Conservation (phyloP, 2,888 invertebrate genomes). For the Apodemia duryi region DNA sequence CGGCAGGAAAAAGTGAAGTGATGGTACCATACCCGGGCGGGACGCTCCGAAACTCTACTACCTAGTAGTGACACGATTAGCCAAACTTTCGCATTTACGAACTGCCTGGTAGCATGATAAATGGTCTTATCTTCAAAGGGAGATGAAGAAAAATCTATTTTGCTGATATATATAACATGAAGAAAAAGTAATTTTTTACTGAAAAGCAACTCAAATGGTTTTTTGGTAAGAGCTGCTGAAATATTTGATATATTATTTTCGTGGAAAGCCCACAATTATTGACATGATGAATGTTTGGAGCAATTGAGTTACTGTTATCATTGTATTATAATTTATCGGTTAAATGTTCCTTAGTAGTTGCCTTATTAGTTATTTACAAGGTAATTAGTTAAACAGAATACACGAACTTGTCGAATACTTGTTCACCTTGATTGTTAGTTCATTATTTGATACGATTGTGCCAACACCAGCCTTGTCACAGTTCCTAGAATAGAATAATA, state of each 20-base stretch:
- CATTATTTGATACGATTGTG: constrained; percentile 17
- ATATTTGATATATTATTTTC: background rate
- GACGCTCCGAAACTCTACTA: no score
- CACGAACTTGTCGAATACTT: constrained; percentile 13
- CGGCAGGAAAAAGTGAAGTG: no score
- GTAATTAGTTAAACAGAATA: constrained; percentile 20
- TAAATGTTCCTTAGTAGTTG: background rate
- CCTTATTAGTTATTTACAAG: constrained; percentile 11
- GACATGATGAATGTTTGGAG: background rate
- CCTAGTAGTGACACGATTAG: no score
- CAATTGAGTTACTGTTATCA: background rate
- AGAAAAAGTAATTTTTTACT: no score
- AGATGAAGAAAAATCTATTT: no score
- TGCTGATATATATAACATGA: no score
- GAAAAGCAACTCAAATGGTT: no score
- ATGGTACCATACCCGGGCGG: no score
- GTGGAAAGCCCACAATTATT: background rate
- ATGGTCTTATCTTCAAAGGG: no score
- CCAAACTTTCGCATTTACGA: no score
- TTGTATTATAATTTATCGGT: background rate
- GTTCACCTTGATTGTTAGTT: constrained; percentile 18
- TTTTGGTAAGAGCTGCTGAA: no score
- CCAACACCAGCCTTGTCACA: constrained; percentile 24
- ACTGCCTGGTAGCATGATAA: no score
- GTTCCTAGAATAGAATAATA: constrained; percentile 19